Evolutionary conservation across 37 sponge, comb jelly and placozoan species (phyloP).

Genomic region (Spongilla lacustris): DNA sequence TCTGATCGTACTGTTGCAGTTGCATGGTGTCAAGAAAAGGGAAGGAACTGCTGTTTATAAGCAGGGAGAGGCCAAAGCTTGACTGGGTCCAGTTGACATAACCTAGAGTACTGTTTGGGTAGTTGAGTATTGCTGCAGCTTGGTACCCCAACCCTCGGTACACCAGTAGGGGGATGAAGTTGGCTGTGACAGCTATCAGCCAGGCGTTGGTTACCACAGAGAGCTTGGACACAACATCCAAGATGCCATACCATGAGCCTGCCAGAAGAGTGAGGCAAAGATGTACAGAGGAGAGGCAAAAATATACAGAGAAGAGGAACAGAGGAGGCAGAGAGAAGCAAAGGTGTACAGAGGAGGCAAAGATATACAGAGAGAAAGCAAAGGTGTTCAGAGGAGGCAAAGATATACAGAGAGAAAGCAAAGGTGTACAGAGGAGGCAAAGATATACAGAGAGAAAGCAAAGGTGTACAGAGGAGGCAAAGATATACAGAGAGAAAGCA

Average conservation of each 20-base stretch:
- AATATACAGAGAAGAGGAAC: not conserved
- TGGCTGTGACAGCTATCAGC: constrained; percentile 76
- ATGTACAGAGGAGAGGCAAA: too few species aligned
- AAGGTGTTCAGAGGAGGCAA: too few species aligned
- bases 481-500: too few species aligned
- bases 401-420: too few species aligned
- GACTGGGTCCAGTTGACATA: not conserved
- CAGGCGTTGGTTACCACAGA: constrained; percentile 82
- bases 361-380: too few species aligned
- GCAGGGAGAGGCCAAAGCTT: not conserved
- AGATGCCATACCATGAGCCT: constrained; percentile 79
- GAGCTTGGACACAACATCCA: constrained; percentile 78
- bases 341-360: too few species aligned
- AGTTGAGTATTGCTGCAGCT: not conserved
- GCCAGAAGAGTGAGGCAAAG: too few species aligned
- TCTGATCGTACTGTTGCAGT: constrained; percentile 12
- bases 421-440: too few species aligned
- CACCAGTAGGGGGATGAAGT: constrained; percentile 57
- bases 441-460: too few species aligned
- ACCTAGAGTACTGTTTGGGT: not conserved
- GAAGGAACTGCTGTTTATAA: not conserved
- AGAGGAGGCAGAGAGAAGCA: too few species aligned
- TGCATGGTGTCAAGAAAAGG: constrained; percentile 19
- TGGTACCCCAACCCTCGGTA: not conserved
- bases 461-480: too few species aligned